Evolutionary conservation across 2,797 vertebrate species (phyloP).

Genomic region (Chromobotia macracanthus): DNA sequence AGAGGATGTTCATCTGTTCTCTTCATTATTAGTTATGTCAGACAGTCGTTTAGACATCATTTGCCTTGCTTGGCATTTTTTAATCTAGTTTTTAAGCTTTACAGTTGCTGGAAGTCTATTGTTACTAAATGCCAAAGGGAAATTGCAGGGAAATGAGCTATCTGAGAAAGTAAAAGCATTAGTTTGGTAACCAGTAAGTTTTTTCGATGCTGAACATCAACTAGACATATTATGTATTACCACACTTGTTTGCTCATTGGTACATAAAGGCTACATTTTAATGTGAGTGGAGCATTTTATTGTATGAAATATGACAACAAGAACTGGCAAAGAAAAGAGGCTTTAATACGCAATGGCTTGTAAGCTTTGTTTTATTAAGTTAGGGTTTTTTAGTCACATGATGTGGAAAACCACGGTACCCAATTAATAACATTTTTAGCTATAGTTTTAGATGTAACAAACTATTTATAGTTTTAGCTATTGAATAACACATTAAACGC

Average conservation of each 20-base stretch:
- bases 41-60: slow-evolving; percentile 71
- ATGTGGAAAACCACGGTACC: slow-evolving; percentile 17
- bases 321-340: neutral
- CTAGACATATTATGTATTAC: slow-evolving; percentile 2
- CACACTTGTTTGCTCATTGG: neutral
- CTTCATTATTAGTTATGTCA: slow-evolving; percentile 66
- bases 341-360: neutral
- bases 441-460: too few relatives aligned
- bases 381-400: slow-evolving; percentile 18
- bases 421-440: neutral
- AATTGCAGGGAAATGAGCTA: slow-evolving; percentile 27
- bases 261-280: neutral
- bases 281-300: neutral
- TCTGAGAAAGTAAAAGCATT: slow-evolving; percentile 17
- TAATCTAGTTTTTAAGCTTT: slow-evolving; percentile 67
- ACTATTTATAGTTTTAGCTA: slow-evolving; percentile 22
- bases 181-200: slow-evolving; percentile 8
- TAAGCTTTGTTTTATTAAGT: slow-evolving; percentile 34
- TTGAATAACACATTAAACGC: neutral
- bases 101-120: slow-evolving; percentile 65
- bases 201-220: slow-evolving; percentile 19
- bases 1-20: slow-evolving; percentile 66
- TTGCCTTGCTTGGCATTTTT: slow-evolving; percentile 76
- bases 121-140: slow-evolving; percentile 73
- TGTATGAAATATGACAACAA: neutral